Percentiles rank a stretch among this genome's conserved stretches.
These are phyloP conservation scores for Pseudochaenichthys georgianus DNA, from an alignment of 2,797 vertebrate species.

Conservation along the genomic window DNA sequence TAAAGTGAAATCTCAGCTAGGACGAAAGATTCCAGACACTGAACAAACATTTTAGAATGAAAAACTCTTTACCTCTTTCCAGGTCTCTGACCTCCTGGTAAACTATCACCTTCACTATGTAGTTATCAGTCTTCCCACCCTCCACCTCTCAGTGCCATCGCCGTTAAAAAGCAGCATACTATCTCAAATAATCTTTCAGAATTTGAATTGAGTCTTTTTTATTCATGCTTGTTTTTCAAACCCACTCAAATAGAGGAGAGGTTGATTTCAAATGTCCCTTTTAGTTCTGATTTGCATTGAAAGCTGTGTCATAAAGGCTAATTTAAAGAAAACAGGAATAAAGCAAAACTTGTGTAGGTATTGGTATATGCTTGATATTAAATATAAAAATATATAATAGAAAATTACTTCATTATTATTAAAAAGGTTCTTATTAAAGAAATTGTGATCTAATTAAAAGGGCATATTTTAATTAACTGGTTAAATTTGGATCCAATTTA, in stretches of 20 bases:
- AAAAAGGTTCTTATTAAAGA: not conserved
- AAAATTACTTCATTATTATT: not conserved
- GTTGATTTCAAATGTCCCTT: constrained; percentile 35
- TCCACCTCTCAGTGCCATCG: not conserved
- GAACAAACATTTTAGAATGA: constrained; percentile 4
- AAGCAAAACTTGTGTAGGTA: not conserved
- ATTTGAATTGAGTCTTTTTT: constrained; percentile 39
- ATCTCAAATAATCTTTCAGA: constrained; percentile 40
- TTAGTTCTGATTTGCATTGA: constrained; percentile 13
- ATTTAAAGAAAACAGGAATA: constrained; percentile 4
- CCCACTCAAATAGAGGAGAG: constrained; percentile 44
- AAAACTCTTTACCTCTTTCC: not conserved
- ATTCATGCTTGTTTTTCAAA: constrained; percentile 47
- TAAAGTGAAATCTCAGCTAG: not conserved
- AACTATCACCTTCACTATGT: constrained; percentile 7
- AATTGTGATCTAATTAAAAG: no score
- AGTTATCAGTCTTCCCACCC: constrained; percentile 3
- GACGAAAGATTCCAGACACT: constrained; percentile 7
- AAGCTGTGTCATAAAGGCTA: constrained; percentile 1
- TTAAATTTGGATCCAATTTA: not conserved
- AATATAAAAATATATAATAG: no score
- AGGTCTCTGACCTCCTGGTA: constrained; percentile 7
- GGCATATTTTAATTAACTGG: not conserved
- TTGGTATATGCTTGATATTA: no score
- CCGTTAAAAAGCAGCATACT: constrained; percentile 36